phyloP scores from a whole-genome alignment of 2,113 vertebrate genomes.

The Fregata magnificens region DNA sequence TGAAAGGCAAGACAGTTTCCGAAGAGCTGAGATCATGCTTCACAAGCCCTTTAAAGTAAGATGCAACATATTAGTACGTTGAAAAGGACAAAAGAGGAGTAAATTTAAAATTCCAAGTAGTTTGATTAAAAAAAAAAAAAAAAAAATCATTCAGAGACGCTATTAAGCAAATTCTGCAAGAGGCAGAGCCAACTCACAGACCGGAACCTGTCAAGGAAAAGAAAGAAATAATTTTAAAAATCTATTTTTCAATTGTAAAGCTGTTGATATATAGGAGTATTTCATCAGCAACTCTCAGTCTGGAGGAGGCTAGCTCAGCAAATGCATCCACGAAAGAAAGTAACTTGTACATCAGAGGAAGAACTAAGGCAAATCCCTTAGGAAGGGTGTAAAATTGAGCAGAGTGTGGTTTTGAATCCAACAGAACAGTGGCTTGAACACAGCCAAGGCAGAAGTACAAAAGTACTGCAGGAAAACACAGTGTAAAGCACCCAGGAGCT shows the following conservation, averaged over 20 bases:
- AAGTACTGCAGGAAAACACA: background rate
- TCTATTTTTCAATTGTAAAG: background rate
- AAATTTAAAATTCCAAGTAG: background rate
- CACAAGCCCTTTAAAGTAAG: background rate
- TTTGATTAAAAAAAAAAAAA: too few relatives aligned
- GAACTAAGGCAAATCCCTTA: background rate
- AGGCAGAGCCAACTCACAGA: background rate
- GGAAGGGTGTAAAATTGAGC: background rate
- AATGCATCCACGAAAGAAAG: background rate
- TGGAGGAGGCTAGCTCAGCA: background rate
- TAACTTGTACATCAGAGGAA: background rate
- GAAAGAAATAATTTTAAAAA: background rate
- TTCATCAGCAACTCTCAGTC: background rate
- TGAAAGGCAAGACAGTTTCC: background rate
- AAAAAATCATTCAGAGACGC: background rate
- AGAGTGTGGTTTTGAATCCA: background rate
- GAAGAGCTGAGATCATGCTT: background rate
- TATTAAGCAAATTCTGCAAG: background rate
- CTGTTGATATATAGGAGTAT: background rate
- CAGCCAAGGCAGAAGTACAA: background rate
- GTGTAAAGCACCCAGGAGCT: background rate
- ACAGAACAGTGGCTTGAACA: background rate
- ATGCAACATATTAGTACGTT: accelerated
- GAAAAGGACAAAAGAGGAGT: background rate
- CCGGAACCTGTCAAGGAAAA: background rate